Evolutionary conservation across 1,140 invertebrate genomes (phyloP), one percentile per base, ranked within the genome.

Genomic region (Anoplolepis gracilipes): DNA sequence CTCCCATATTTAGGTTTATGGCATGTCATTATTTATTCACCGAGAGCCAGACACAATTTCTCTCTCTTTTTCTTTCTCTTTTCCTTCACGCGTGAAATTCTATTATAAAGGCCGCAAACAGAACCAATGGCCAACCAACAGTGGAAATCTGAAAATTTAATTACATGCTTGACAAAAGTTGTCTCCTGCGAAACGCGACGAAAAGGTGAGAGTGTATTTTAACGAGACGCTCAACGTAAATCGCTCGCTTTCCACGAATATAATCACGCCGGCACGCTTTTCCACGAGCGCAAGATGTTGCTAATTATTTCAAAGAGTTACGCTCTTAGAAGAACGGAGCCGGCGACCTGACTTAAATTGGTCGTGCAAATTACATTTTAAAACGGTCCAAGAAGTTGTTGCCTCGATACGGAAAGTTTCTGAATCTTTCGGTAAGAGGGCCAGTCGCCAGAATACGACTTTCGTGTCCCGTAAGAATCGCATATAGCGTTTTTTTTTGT

Each of bases 221-320:
- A 82, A 82, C 78, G 78, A 82, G 78, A 72, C 53, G 39, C 28
- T 55, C 67, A 28, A 59, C 67, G 67, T 82, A 82, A 82, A 82
- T 82, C 67, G 67, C 28, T 28, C 33, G 62, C 46, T 61, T 22
- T 59, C 36, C 67, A 16, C 46, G 30, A 73, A 82, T 73, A 49
- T 49, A 82, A 73, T 82, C 65, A 33, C 62, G 61, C 62, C 46
- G 67, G 78, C 67, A 82, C 67, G 25, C 53, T 73, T 59, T 59
- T 59, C 55, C 36, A 30, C 49, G 19, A 19, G 39, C 30, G 53
- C 78, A 73, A 79, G 67, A 73, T 55, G 53, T 82, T 82, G 67
- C 78, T 82, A 82, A 82, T 82, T 82, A 82, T 82, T 82, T 82
- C 78, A 55, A 73, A 59, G 53, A 82, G 67, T 82, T 82, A 72